Base-by-base conservation (phyloP, 2,888 invertebrate genomes). In the Apodemia mormo region DNA sequence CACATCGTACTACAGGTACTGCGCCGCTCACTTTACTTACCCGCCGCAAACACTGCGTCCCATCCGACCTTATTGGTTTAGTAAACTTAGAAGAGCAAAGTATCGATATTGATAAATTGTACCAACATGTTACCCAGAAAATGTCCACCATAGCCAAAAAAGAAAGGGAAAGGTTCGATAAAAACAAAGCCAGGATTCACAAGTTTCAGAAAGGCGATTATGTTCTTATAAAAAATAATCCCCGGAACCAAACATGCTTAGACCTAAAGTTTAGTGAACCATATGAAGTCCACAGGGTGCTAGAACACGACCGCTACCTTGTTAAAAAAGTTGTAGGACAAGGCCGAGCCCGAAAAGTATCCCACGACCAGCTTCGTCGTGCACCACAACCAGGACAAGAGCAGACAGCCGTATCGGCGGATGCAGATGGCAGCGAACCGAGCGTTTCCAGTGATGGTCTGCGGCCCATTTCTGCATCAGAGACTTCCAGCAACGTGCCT, bases 21-120 rank as follows among this genome's bases (percentile, higher is more conserved):
- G 71, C 78, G 1, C 78, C 78, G 10, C 70, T 78, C 0, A 75
- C 76, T 2, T 56, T 76, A 0, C 2, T 78, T 0, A 78, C 76
- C 0, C 70, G 72, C 37, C 70, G 75, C 2, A 22, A 71, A 40
- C 71, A 76, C 40, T 75, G 72, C 52, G 74, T 74, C 4, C 78
- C 77, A 2, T 75, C 77, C 4, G 75, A 70, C 33, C 70, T 79
- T 2, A 52, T 75, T 45, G 45, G 45, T 10, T 45, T 45, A 12
- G 45, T 45, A 45, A 45, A 45, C 45, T 45, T 45, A 2, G 45
- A 45, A 45, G 45, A 45, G 10, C 45, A 45, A 45, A 45, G 45
- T 12, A 45, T 45, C 1, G 73, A 79, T 54, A 61, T 75, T 1
- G 74, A 75, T n/a, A 29, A 29, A 9, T 70, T 77, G 0, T 56